Percentiles rank a stretch among this genome's conserved stretches.
Conservation (phyloP, 2,888 invertebrate species). For the Lepeophtheirus nordmannii region DNA sequence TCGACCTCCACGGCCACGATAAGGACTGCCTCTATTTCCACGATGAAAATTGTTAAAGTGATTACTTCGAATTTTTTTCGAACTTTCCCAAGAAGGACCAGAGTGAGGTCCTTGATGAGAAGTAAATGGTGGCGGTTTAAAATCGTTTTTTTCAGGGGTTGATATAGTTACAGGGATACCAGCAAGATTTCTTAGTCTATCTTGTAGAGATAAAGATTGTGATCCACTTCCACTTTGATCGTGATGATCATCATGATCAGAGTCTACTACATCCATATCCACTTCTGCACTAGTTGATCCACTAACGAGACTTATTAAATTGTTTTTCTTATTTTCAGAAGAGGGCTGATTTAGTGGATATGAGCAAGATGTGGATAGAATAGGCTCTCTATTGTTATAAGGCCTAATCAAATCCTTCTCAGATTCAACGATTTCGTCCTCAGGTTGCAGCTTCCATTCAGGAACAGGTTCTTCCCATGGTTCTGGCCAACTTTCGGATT, state of each 20-base stretch:
- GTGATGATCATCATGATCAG: not conserved
- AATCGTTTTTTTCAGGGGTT: no score
- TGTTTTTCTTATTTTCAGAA: not conserved
- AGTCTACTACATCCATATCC: conserved; percentile 17
- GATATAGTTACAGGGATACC: not conserved
- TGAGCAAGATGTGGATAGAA: not conserved
- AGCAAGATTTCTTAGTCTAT: conserved; percentile 12
- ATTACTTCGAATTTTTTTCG: no score
- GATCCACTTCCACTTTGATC: not conserved
- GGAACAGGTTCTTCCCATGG: conserved; percentile 6
- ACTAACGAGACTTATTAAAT: not conserved
- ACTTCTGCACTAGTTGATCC: not conserved
- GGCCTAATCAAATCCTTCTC: not conserved
- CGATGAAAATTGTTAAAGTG: no score
- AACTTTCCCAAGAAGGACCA: no score
- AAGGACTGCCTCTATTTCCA: not conserved
- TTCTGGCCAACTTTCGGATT: not conserved
- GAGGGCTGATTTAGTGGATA: no score
- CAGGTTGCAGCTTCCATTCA: conserved; percentile 3
- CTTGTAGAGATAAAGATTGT: conserved; percentile 8
- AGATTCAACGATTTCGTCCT: not conserved
- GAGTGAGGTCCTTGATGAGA: no score
- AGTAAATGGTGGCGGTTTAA: no score
- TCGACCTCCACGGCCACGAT: not conserved
- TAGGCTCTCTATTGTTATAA: not conserved